These are phyloP conservation scores for Halocynthia roretzi DNA, from an alignment of 23 tunicate genomes.

Conservation along the genomic window DNA sequence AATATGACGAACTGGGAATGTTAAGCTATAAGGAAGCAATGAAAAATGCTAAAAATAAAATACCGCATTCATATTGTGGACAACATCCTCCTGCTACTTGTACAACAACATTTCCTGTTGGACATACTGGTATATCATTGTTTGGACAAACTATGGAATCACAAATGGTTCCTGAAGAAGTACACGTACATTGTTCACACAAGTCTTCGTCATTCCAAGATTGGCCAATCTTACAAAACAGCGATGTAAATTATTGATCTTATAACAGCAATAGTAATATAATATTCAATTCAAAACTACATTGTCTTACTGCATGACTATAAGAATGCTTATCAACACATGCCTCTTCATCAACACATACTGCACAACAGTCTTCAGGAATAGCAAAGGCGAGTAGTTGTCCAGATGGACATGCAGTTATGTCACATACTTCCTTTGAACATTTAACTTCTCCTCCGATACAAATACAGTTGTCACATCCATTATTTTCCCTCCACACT, in stretches of 20 bases:
- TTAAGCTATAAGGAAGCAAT: not conserved
- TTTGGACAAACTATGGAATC: constrained; percentile 34
- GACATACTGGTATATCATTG: constrained; percentile 46
- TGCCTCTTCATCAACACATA: constrained; percentile 40
- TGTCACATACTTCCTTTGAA: constrained; percentile 64
- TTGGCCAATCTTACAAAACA: constrained; percentile 16
- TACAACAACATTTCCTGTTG: constrained; percentile 48
- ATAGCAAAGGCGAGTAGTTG: constrained; percentile 29
- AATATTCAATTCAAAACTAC: not conserved
- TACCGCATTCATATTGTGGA: constrained; percentile 77
- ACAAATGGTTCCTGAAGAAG: constrained; percentile 51
- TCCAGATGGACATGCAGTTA: constrained; percentile 72
- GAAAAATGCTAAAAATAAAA: not conserved
- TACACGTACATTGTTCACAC: constrained; percentile 65
- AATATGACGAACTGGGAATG: not conserved
- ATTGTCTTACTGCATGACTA: constrained; percentile 4
- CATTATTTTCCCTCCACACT: constrained; percentile 87
- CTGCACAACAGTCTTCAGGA: constrained; percentile 54
- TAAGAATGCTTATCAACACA: constrained; percentile 5
- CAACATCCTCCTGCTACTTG: constrained; percentile 57
- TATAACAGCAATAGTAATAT: not conserved
- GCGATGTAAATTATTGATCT: not conserved
- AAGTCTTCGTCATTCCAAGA: constrained; percentile 33
- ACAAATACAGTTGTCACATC: constrained; percentile 82
- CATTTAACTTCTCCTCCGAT: constrained; percentile 85